Base-by-base conservation (phyloP, 2,888 invertebrate genomes). In the Drosophila fulvimacula region DNA sequence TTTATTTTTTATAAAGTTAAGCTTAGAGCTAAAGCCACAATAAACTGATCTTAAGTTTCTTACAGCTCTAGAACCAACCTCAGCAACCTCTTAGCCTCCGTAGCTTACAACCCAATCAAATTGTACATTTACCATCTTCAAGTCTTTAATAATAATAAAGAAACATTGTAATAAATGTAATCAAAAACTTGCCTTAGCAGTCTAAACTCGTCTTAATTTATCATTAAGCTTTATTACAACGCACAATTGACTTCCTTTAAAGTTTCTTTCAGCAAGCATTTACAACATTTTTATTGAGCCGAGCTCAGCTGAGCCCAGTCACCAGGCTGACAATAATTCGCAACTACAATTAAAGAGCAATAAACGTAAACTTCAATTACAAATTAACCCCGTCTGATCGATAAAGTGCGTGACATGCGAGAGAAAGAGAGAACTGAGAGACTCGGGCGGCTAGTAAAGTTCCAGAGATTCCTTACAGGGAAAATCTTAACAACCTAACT, bases 361-460 rank as follows among this genome's bases (percentile, higher is more conserved):
- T 87, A 84, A 87, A 73, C 84, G 59, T 87, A 81, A 82, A 79
- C 71, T 61, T 63, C 82, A 73, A 82, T 81, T 81, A 72, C 81
- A 75, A 66, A 71, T 77, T 68, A 73, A 76, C 55, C 39, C 48
- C 63, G 66, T 61, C 65, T 78, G 68, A 79, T 70, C 77, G 69
- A 70, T 65, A 62, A 79, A 79, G 46, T 77, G 79, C 70, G 75
- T 77, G 67, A 79, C 76, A 77, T 36, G 55, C 32, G 73, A 38
- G 46, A 42, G 51, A 48, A 7, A 30, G n/a, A 30, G 2, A 24
- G n/a, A 36, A 1, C 56, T 56, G 21, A 36, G 30, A 36, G 15
- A 17, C 5, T 19, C 13, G 46, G 27, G 46, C 46, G 27, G 19
- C 24, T 24, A 15, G 56, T 36, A 27, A 27, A 51, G 51, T 51